Conservation (phyloP, 2,888 invertebrate genomes). For the Himalopsyche japonica region DNA sequence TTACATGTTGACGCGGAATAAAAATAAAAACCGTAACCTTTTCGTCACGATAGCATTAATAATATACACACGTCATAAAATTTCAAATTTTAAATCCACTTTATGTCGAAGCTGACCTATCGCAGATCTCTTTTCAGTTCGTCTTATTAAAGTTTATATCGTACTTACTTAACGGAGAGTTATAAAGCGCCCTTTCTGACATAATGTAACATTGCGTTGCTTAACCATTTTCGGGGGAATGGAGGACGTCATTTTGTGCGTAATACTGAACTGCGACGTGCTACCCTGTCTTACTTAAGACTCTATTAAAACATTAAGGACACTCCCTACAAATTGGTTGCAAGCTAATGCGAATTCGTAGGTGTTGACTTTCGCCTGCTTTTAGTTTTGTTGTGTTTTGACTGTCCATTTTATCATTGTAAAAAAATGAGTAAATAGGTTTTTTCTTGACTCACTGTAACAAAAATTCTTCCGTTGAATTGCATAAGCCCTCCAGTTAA, state of each 20-base stretch:
- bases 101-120: neutral
- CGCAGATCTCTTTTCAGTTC: neutral
- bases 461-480: too few relatives aligned
- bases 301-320: neutral
- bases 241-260: neutral
- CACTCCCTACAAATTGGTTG: neutral
- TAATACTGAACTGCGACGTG: neutral
- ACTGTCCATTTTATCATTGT: too few relatives aligned
- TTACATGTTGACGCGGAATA: too few relatives aligned
- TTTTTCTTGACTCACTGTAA: too few relatives aligned
- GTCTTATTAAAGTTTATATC: neutral
- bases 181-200: neutral
- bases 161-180: neutral
- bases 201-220: neutral
- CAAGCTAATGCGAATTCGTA: neutral
- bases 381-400: too few relatives aligned
- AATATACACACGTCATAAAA: too few relatives aligned
- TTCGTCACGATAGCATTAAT: too few relatives aligned
- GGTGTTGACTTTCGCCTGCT: too few relatives aligned
- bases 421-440: too few relatives aligned
- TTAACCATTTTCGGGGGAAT: neutral
- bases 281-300: neutral
- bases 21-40: too few relatives aligned
- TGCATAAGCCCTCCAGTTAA: too few relatives aligned
- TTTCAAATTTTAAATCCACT: too few relatives aligned